Base-by-base conservation (phyloP, 2,113 vertebrate species). In the Phalacrocorax pelagicus region DNA sequence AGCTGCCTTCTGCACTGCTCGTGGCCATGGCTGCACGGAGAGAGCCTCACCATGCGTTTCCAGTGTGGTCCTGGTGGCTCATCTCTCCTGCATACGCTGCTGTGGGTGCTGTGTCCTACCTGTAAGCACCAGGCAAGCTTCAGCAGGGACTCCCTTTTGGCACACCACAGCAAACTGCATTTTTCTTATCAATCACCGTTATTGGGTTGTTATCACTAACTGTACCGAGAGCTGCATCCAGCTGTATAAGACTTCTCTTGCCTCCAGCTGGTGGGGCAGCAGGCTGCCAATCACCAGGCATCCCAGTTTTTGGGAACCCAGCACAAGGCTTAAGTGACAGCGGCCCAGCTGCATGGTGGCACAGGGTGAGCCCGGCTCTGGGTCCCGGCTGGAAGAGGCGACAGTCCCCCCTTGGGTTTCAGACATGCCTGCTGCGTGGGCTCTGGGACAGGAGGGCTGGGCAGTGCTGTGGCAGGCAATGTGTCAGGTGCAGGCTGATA, bases 31-130 rank as follows among this genome's bases (percentile, higher is more conserved):
- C 58, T 74, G 40, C 0, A 0, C 3, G 21, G 24, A 27, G 11
- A 0, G 1, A 86, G 42, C 26, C 21, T 73, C 22, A 15, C 26
- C 1, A 1, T 1, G 17, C 0, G 0, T 15, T 86, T 42, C 44
- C 11, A 1, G 4, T 2, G 23, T 0, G 0, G 15, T 58, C n/a
- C 75, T 83, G 62, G 63, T 0, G 0, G 34, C 52, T 29, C 8
- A 0, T 34, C 24, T 26, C 27, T 73, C 54, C 83, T 81, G 51
- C 36, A 51, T 69, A 14, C 0, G 0, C 36, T 81, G 59, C 42
- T 26, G 6, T 22, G 38, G 24, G 34, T 46, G 19, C 54, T 20
- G 19, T 40, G 34, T 24, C 46, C 83, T 24, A 22, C 44, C 69
- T 62, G 24, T 42, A 22, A 47, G 32, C 23, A 21, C 32, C 17